phyloP scores from a whole-genome alignment of 1,140 invertebrate genomes.

The Trichomalopsis sarcophagae region DNA sequence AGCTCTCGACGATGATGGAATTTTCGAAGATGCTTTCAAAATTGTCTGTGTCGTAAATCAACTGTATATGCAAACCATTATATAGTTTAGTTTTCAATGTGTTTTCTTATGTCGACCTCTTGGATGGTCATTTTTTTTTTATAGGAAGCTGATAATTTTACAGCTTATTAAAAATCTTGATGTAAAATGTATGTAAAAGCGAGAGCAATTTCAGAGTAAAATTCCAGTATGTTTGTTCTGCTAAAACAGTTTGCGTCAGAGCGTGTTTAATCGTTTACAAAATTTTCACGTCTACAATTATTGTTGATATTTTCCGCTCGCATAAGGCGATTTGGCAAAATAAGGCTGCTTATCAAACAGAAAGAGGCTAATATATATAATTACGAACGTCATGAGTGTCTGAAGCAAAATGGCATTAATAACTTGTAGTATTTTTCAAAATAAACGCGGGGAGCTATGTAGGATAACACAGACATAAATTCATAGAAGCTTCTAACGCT shows the following conservation, averaged over 20 bases:
- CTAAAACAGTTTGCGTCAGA: not conserved
- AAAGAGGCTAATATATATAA: not conserved
- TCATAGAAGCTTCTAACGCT: not conserved
- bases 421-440: constrained; percentile 15
- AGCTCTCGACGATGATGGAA: constrained; percentile 30
- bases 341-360: not conserved
- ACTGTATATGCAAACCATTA: not conserved
- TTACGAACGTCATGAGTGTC: not conserved
- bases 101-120: not conserved
- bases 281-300: not conserved
- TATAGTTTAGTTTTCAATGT: not conserved
- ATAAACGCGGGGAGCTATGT: not conserved
- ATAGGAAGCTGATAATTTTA: too few species aligned
- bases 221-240: too few species aligned
- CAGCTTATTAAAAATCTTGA: too few species aligned
- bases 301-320: not conserved
- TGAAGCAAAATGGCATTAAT: not conserved
- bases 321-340: not conserved
- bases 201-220: too few species aligned
- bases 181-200: too few species aligned
- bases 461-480: not conserved
- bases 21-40: constrained; percentile 47
- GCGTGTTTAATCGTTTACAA: not conserved
- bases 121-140: not conserved
- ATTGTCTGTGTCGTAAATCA: constrained; percentile 46